Evolutionary conservation across 1,140 invertebrate species (phyloP).

Genomic region (Drosophila ogumai): DNA sequence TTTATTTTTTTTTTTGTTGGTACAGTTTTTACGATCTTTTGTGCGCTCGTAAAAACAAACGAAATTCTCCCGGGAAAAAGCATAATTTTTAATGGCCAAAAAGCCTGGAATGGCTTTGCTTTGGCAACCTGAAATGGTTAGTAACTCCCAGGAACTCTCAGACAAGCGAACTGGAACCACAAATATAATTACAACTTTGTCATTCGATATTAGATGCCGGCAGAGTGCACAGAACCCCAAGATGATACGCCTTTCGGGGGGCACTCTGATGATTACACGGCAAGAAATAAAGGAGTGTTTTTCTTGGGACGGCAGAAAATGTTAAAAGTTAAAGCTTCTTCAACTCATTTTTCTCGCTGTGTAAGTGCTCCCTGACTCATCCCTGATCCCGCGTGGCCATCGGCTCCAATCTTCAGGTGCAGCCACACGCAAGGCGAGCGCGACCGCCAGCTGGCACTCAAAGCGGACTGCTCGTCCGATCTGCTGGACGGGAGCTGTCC

Average conservation of each 20-base stretch:
- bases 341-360: conserved; percentile 2
- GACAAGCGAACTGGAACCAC: conserved; percentile 46
- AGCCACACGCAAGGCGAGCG: conserved; percentile 45
- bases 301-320: too few relatives aligned
- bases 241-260: not conserved
- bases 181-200: conserved; percentile 79
- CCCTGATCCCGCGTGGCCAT: conserved; percentile 15
- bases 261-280: conserved; percentile 8
- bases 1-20: conserved; percentile 9
- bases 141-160: conserved; percentile 17
- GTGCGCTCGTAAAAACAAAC: conserved; percentile 58
- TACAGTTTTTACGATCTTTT: conserved; percentile 65
- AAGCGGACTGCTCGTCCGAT: conserved; percentile 32
- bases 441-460: conserved; percentile 52
- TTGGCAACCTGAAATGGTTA: conserved; percentile 25
- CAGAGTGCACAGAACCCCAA: conserved; percentile 57
- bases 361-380: conserved; percentile 1
- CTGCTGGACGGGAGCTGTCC: conserved; percentile 47
- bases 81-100: conserved; percentile 58
- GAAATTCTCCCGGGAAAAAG: conserved; percentile 65
- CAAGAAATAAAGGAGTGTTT: not conserved
- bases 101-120: conserved; percentile 28
- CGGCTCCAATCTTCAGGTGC: conserved; percentile 29
- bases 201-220: conserved; percentile 76
- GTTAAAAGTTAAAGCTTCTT: not conserved